Percentiles rank a stretch among this genome's conserved stretches.
These are phyloP conservation scores for Pollicipes pollicipes DNA, from an alignment of 1,140 invertebrate species.

Conservation along the genomic window DNA sequence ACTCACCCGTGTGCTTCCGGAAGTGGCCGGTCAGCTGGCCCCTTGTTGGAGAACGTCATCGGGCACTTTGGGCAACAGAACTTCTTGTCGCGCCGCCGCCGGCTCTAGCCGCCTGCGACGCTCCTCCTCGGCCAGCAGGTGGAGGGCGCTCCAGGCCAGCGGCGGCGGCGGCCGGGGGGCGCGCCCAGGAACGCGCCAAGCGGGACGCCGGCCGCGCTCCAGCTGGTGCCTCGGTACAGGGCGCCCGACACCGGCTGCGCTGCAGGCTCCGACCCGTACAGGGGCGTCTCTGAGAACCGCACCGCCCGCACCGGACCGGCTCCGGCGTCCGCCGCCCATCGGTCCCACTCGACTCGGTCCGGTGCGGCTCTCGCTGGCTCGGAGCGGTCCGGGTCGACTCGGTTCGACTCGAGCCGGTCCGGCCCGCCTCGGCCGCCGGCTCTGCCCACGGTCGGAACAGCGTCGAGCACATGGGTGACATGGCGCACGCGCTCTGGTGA, in stretches of 20 bases:
- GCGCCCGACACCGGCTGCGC: no score
- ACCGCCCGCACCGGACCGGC: no score
- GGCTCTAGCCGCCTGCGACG: neutral
- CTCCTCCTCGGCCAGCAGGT: neutral
- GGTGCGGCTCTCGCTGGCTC: no score
- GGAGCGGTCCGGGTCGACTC: no score
- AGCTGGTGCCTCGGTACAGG: no score
- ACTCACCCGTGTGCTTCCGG: neutral
- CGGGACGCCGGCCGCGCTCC: no score
- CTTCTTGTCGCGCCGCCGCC: neutral
- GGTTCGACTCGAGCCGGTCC: no score
- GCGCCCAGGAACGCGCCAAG: neutral
- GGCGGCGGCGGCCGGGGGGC: neutral
- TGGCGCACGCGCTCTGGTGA: neutral
- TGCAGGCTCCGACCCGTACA: no score
- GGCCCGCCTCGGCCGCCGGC: no score
- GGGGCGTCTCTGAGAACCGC: no score
- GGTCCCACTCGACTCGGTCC: no score
- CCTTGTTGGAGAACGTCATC: conserved; percentile 1
- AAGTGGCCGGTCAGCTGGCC: neutral
- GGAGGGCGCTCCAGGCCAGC: neutral
- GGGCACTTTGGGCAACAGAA: neutral
- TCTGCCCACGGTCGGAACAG: neutral
- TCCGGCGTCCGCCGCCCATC: no score
- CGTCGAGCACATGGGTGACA: neutral